A percentile compares a stretch with the other conserved stretches of the same genome.
These are phyloP conservation scores for Apis dorsata DNA, from an alignment of 1,140 invertebrate genomes.

Conservation along the genomic window DNA sequence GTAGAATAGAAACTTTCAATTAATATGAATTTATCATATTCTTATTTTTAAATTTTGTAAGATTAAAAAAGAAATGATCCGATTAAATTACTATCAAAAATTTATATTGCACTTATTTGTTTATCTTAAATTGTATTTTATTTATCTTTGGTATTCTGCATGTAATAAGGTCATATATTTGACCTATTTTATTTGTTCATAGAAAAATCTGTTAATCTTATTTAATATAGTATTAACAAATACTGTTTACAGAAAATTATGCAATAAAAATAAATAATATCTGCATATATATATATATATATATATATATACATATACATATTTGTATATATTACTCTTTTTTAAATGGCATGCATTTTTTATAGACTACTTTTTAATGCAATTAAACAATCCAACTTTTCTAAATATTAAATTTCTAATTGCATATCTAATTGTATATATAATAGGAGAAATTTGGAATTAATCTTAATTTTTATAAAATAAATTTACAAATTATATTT, in stretches of 20 bases:
- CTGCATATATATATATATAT: slow-evolving; percentile 34
- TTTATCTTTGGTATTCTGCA: slow-evolving; percentile 32
- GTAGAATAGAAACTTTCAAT: background rate
- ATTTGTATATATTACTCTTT: slow-evolving; percentile 59
- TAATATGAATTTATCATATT: background rate
- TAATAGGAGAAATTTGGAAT: slow-evolving; percentile 1
- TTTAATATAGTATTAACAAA: slow-evolving; percentile 31
- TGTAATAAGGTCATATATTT: background rate
- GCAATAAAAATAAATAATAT: slow-evolving; percentile 51
- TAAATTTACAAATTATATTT: background rate
- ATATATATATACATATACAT: slow-evolving; percentile 34
- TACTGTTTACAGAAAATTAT: slow-evolving; percentile 27
- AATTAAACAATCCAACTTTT: slow-evolving; percentile 53
- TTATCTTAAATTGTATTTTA: background rate
- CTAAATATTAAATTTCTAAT: slow-evolving; percentile 24
- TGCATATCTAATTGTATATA: slow-evolving; percentile 38
- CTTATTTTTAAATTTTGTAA: background rate
- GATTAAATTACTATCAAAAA: background rate
- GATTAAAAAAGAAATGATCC: background rate
- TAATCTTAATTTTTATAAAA: slow-evolving; percentile 7
- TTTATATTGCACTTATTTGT: background rate
- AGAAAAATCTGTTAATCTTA: slow-evolving; percentile 27
- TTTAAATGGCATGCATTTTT: slow-evolving; percentile 56
- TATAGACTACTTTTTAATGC: slow-evolving; percentile 37
- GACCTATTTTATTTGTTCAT: background rate